Base-by-base conservation (phyloP, 2,888 invertebrate genomes). In the Thereva unica region DNA sequence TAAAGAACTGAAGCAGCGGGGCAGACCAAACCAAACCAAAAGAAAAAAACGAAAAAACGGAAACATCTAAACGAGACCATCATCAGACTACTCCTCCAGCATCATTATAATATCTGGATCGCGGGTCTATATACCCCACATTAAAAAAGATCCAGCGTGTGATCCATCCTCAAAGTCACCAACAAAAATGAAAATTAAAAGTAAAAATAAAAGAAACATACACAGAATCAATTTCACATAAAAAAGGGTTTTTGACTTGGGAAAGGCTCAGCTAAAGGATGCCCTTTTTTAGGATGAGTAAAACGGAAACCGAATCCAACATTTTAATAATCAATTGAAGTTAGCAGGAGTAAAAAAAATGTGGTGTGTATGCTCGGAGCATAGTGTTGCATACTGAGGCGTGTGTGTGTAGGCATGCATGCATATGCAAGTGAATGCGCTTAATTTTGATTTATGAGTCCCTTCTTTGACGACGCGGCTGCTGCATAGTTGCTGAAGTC, bases 381-480 rank as follows among this genome's bases (percentile, higher is more conserved):
- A 2, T 23, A 23, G 1, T 2, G 23, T 2, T 23, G 23, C 23
- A 23, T 23, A n/a, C n/a, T 23, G 23, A 23, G 23, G 23, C 23
- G 2, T 23, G 23, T 23, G 23, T 23, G 23, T 23, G 23, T 23
- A 23, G 1, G 23, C 2, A 23, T 23, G 23, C 23, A 23, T 23
- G 23, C 23, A 23, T 23, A 56, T 45, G 34, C 52, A 52, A 68
- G 67, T 67, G 69, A 69, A 67, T 69, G 63, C 69, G 67, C 66
- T 69, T 69, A 69, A 69, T 69, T 69, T 69, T 69, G 69, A 69
- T 69, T 69, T 69, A 69, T 69, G 67, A 53, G 52, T 47, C 64
- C 69, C 66, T 67, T 64, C 67, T 66, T 69, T 69, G 67, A 67
- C 61, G 61, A 44, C 8, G 12, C 61, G 40, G 34, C 23, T 57